Evolutionary conservation across 1,140 invertebrate species (phyloP).

Genomic region (Anastrepha obliqua): DNA sequence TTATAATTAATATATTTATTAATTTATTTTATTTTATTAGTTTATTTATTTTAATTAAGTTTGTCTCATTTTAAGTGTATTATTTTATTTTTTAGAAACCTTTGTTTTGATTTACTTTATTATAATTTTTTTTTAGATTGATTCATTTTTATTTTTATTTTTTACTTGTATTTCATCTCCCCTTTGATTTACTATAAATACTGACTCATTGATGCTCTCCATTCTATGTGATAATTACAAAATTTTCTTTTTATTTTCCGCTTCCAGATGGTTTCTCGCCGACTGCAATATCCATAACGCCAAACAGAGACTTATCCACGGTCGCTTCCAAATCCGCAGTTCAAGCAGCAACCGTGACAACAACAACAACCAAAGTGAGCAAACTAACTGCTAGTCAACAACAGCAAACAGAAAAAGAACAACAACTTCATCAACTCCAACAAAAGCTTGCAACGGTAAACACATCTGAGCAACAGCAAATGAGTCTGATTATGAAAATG

Average conservation of each 20-base stretch:
- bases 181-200: not conserved
- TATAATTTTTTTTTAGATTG: too few species aligned
- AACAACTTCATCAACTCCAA: slow-evolving; percentile 21
- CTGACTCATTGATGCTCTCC: too few species aligned
- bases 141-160: too few species aligned
- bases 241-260: not conserved
- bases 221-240: not conserved
- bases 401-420: slow-evolving; percentile 38
- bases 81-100: too few species aligned
- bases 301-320: slow-evolving; percentile 24
- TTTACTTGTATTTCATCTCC: too few species aligned
- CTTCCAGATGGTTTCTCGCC: slow-evolving; percentile 48
- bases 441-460: slow-evolving; percentile 48
- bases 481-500: slow-evolving; percentile 37
- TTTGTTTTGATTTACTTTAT: too few species aligned
- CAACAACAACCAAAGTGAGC: slow-evolving; percentile 58
- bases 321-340: slow-evolving; percentile 3
- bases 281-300: slow-evolving; percentile 3
- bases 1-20: too few species aligned
- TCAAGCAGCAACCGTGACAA: slow-evolving; percentile 55
- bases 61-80: too few species aligned
- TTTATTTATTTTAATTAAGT: too few species aligned
- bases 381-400: slow-evolving; percentile 59
- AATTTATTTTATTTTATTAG: not conserved
- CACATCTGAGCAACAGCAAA: not conserved